Evolutionary conservation across 2,888 invertebrate genomes (phyloP).

Genomic region (Callyntrura guangdongensis): DNA sequence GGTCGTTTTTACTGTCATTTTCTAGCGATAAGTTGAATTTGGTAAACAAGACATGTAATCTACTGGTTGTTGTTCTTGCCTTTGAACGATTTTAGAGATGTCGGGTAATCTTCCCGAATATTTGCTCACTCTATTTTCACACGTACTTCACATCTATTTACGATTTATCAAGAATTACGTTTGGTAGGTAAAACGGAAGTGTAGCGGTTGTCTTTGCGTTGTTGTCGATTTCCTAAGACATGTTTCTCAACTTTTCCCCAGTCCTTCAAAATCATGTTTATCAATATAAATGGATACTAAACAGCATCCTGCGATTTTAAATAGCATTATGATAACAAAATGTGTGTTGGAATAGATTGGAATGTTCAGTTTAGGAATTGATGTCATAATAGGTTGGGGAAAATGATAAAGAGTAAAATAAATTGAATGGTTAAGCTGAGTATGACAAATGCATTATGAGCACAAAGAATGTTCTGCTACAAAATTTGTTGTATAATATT

Average conservation of each 20-base stretch:
- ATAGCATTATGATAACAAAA: not conserved
- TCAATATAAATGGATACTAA: not conserved
- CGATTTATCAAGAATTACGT: too few relatives aligned
- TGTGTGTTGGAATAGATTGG: not conserved
- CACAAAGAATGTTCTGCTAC: too few relatives aligned
- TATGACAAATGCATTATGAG: not conserved
- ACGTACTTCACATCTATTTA: too few relatives aligned
- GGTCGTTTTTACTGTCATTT: not conserved
- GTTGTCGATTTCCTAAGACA: too few relatives aligned
- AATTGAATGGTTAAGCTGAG: not conserved
- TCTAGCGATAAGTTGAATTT: not conserved
- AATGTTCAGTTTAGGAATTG: not conserved
- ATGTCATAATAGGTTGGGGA: conserved; percentile 2
- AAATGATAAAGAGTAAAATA: not conserved
- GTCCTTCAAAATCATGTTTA: not conserved
- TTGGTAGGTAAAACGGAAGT: too few relatives aligned
- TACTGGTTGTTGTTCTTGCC: not conserved
- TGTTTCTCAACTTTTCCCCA: too few relatives aligned
- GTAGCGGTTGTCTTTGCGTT: too few relatives aligned
- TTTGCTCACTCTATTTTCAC: too few relatives aligned
- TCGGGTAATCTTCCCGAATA: too few relatives aligned
- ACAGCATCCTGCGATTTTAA: not conserved
- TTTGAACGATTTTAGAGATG: too few relatives aligned
- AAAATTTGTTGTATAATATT: not conserved
- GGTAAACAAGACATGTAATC: conserved; percentile 51